phyloP scores from a whole-genome alignment of 2,113 vertebrate species.

The Neolamprologus sp. region DNA sequence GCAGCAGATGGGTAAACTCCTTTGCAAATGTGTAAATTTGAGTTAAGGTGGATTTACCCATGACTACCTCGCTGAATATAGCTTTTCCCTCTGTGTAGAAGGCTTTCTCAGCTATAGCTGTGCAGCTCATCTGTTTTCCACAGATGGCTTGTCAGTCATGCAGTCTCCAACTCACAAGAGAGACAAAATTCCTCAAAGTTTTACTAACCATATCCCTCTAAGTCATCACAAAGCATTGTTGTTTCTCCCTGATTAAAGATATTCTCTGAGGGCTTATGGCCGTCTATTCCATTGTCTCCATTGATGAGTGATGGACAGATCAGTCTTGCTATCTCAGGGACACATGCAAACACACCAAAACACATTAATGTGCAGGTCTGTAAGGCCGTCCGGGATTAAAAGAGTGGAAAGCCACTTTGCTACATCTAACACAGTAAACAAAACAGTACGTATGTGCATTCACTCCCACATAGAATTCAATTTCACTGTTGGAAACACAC shows the following conservation, averaged over 20 bases:
- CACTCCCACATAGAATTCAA: background rate
- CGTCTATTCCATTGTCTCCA: background rate
- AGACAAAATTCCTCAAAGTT: constrained; percentile 29
- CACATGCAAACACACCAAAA: background rate
- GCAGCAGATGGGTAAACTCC: background rate
- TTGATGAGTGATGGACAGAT: constrained; percentile 35
- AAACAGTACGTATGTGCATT: background rate
- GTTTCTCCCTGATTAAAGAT: constrained; percentile 8
- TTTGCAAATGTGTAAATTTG: constrained; percentile 20
- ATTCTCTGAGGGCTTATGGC: constrained; percentile 5
- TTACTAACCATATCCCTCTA: constrained; percentile 3
- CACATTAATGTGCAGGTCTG: background rate
- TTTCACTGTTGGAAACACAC: constrained; percentile 38
- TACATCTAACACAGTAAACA: background rate
- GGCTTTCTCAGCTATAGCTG: constrained; percentile 3
- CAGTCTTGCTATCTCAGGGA: background rate
- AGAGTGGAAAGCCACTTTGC: background rate
- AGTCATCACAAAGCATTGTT: constrained; percentile 2
- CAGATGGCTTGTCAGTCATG: constrained; percentile 51
- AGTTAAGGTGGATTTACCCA: constrained; percentile 11
- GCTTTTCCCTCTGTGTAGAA: constrained; percentile 3
- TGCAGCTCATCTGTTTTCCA: constrained; percentile 36
- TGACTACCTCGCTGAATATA: constrained; percentile 8
- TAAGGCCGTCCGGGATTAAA: background rate
- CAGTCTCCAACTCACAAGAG: constrained; percentile 12